phyloP scores from a whole-genome alignment of 1,140 invertebrate genomes.

The Hylyphantes graminicola region DNA sequence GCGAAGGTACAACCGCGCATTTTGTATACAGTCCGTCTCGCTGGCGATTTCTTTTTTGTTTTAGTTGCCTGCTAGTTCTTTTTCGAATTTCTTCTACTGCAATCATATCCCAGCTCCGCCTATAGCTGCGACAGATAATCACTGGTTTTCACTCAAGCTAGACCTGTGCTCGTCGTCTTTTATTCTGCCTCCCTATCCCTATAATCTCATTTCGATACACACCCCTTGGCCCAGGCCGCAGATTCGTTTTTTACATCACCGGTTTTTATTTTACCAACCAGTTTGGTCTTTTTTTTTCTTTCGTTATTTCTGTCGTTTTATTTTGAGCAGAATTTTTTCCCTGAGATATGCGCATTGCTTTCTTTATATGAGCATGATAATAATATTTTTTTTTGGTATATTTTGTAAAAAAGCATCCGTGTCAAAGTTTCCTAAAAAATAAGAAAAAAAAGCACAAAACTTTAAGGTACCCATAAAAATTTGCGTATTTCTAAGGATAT shows the following conservation, averaged over 20 bases:
- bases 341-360: neutral
- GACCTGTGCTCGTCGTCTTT: slow-evolving; percentile 52
- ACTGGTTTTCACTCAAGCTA: slow-evolving; percentile 57
- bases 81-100: slow-evolving; percentile 54
- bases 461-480: too few relatives aligned
- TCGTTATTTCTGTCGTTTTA: slow-evolving; percentile 20
- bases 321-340: slow-evolving; percentile 29
- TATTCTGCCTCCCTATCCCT: slow-evolving; percentile 51
- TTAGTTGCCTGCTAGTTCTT: slow-evolving; percentile 50
- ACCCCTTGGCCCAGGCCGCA: slow-evolving; percentile 50
- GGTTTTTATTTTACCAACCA: slow-evolving; percentile 29
- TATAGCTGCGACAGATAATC: slow-evolving; percentile 58
- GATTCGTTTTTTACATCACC: slow-evolving; percentile 36
- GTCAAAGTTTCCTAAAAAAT: too few relatives aligned
- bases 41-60: slow-evolving; percentile 4
- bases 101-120: slow-evolving; percentile 54
- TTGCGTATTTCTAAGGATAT: too few relatives aligned
- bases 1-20: neutral
- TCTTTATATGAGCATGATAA: too few relatives aligned
- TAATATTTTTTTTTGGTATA: slow-evolving; percentile 8
- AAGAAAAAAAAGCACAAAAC: too few relatives aligned
- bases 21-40: slow-evolving; percentile 48
- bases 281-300: slow-evolving; percentile 11
- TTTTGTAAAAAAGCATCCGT: neutral
- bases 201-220: slow-evolving; percentile 56